These are phyloP conservation scores for Drosophila lutescens DNA, from an alignment of 2,888 invertebrate species.

Conservation along the genomic window DNA sequence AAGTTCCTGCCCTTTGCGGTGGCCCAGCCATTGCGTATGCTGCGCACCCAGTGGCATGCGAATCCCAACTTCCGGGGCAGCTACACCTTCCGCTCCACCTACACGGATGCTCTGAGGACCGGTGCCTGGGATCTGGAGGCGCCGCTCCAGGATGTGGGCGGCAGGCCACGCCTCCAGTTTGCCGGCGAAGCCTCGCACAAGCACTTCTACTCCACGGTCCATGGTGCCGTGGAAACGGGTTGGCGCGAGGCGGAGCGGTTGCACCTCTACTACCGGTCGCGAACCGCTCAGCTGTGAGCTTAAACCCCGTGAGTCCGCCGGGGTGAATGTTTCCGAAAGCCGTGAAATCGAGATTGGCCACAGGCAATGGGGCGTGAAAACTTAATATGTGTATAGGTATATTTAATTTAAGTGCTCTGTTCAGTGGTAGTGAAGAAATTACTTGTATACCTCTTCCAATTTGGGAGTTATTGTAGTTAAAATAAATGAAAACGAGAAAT, in stretches of 20 bases:
- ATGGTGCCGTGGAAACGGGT: slow-evolving; percentile 91
- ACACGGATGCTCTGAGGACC: slow-evolving; percentile 86
- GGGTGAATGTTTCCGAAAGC: neutral
- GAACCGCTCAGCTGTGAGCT: slow-evolving; percentile 64
- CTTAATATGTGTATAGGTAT: neutral
- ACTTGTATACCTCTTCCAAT: neutral
- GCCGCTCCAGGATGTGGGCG: slow-evolving; percentile 83
- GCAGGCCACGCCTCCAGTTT: slow-evolving; percentile 86
- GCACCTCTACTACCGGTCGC: slow-evolving; percentile 78
- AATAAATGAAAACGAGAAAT: too few species aligned
- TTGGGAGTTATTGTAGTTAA: too few species aligned
- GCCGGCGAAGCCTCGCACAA: slow-evolving; percentile 89
- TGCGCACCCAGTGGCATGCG: slow-evolving; percentile 88
- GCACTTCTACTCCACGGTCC: slow-evolving; percentile 88
- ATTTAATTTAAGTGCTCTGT: neutral
- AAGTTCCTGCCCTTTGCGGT: slow-evolving; percentile 75
- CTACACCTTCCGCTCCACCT: slow-evolving; percentile 87
- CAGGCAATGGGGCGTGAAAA: neutral
- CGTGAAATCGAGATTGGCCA: slow-evolving; percentile 3
- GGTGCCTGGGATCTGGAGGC: slow-evolving; percentile 86
- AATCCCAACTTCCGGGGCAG: slow-evolving; percentile 87
- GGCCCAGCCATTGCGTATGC: slow-evolving; percentile 60
- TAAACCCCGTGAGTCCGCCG: neutral
- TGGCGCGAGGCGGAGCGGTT: slow-evolving; percentile 89
- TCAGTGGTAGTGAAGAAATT: neutral